These are phyloP conservation scores for Melikaiella ostensackeni DNA, from an alignment of 2,888 invertebrate genomes.

Conservation along the genomic window DNA sequence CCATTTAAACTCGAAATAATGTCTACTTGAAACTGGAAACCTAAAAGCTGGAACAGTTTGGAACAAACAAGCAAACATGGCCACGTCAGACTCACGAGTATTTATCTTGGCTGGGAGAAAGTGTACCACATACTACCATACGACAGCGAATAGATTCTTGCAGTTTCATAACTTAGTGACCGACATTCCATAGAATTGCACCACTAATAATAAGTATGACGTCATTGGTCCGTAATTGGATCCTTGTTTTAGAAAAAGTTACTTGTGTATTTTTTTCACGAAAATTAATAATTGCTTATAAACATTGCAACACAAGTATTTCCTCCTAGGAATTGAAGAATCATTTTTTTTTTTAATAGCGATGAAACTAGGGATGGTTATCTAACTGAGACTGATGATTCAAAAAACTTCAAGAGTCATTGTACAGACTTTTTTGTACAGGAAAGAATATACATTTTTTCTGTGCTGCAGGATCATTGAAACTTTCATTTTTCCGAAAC, in stretches of 20 bases:
- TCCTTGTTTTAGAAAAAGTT: conserved; percentile 30
- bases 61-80: conserved; percentile 8
- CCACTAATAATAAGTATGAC: conserved; percentile 70
- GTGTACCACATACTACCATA: conserved; percentile 62
- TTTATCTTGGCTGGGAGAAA: conserved; percentile 69
- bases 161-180: conserved; percentile 74
- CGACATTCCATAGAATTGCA: conserved; percentile 73
- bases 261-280: background rate
- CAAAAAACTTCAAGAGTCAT: too few relatives aligned
- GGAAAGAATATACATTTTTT: background rate
- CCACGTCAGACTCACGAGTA: conserved; percentile 42
- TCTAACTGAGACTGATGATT: too few relatives aligned
- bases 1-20: background rate
- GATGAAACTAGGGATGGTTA: background rate
- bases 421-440: too few relatives aligned
- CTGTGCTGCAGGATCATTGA: background rate
- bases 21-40: background rate
- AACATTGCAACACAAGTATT: background rate
- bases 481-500: background rate
- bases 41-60: background rate
- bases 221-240: conserved; percentile 64
- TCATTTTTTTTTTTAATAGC: background rate
- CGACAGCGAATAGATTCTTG: conserved; percentile 68
- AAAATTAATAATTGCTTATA: background rate
- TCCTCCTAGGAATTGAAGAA: background rate